Conservation (phyloP, 2,888 invertebrate genomes). For the Xylocampa areola region DNA sequence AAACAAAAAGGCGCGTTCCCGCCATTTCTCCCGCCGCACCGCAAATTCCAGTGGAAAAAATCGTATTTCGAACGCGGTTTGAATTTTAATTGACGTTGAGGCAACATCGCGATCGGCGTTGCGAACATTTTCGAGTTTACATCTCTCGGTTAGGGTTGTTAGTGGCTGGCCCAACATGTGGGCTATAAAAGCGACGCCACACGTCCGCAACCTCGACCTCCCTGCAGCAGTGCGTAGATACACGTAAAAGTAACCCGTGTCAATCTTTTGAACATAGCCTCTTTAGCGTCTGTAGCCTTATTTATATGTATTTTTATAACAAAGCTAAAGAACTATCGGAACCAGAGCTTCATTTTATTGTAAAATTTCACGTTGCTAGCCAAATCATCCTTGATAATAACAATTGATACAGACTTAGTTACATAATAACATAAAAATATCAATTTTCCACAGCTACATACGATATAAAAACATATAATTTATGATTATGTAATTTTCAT, state of each 20-base stretch:
- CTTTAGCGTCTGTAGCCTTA: conserved; percentile 13
- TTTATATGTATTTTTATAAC: background rate
- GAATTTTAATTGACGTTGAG: conserved; percentile 90
- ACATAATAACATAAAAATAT: conserved; percentile 8
- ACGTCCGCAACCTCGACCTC: conserved; percentile 67
- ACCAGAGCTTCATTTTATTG: background rate
- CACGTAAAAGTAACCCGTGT: conserved; percentile 43
- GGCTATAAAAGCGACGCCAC: conserved; percentile 76
- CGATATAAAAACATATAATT: conserved; percentile 24
- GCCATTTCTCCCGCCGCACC: conserved; percentile 87
- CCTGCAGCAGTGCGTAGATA: conserved; percentile 29
- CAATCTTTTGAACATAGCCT: conserved; percentile 39
- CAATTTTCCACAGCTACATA: no score
- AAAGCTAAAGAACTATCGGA: background rate
- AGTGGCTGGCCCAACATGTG: conserved; percentile 72
- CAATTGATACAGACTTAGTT: conserved; percentile 1
- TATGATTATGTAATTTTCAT: conserved; percentile 57
- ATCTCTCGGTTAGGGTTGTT: conserved; percentile 71
- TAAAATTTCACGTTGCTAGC: conserved; percentile 1
- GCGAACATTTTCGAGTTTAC: conserved; percentile 83
- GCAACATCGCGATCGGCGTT: conserved; percentile 74
- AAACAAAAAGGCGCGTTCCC: conserved; percentile 88
- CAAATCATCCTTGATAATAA: background rate
- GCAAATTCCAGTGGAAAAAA: conserved; percentile 89
- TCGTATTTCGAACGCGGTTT: conserved; percentile 90